phyloP scores from a whole-genome alignment of 2,113 vertebrate species.

The Otocyon megalotis region DNA sequence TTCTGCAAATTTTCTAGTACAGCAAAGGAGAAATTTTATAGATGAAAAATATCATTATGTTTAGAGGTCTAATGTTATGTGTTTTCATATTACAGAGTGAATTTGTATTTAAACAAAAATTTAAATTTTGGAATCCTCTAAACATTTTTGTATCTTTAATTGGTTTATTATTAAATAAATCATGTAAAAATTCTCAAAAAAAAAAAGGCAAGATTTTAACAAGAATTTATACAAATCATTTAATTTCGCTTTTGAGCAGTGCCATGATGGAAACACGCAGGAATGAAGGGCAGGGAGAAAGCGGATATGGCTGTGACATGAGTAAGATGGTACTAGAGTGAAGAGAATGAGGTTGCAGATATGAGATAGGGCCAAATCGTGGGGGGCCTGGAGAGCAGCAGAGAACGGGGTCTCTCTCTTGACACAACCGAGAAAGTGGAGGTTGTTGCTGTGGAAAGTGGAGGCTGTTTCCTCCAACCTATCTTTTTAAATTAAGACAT shows the following conservation, averaged over 20 bases:
- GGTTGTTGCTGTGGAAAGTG: neutral
- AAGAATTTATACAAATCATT: neutral
- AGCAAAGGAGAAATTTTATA: conserved; percentile 87
- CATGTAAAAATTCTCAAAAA: conserved; percentile 82
- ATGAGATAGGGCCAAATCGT: neutral
- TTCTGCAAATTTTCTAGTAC: conserved; percentile 87
- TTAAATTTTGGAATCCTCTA: conserved; percentile 88
- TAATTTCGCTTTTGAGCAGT: neutral
- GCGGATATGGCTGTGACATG: neutral
- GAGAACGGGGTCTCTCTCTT: neutral
- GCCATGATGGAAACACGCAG: too few species aligned
- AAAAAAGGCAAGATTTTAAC: neutral
- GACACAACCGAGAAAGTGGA: neutral
- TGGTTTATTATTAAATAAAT: conserved; percentile 92
- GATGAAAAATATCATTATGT: conserved; percentile 88
- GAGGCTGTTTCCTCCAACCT: neutral
- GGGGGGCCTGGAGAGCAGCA: neutral
- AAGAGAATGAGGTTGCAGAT: neutral
- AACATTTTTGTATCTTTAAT: conserved; percentile 92
- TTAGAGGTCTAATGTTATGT: conserved; percentile 90
- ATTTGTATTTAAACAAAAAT: conserved; percentile 93
- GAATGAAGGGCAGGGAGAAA: neutral
- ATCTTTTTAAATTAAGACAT: too few species aligned
- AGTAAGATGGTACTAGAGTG: neutral
- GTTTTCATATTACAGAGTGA: conserved; percentile 89